Base-by-base conservation (phyloP, 2,113 vertebrate genomes). In the Castor canadensis region DNA sequence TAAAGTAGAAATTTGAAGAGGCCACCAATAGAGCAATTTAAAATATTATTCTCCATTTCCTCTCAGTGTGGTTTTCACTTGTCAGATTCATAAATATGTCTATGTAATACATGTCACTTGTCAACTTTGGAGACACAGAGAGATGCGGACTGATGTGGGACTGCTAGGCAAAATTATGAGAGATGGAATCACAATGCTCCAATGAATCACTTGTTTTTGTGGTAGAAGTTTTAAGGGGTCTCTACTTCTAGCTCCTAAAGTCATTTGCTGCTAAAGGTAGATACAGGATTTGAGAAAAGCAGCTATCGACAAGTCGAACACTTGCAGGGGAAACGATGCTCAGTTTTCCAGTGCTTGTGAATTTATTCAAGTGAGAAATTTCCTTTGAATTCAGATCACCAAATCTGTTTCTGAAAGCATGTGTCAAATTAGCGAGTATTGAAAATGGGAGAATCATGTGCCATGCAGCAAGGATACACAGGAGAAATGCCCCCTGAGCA, bases 141-240 rank as follows among this genome's bases (percentile, higher is more conserved):
- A 19, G 32, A 5, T 13, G 5, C 49, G 67, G 52, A 11, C 71
- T 16, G 72, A 58, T 93, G 66, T 43, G 28, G 69, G 24, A 89
- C 6, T 19, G 19, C 20, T 40, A 8, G 0, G 9, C 43, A 54
- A 71, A 28, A 40, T 9, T 87, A n/a, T 64, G n/a, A 0, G 19
- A n/a, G 76, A 49, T 30, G 47, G 45, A 77, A 73, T 75, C 85
- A 32, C 87, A 43, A 8, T 13, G 38, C 19, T 49, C n/a, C 56
- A 22, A 8, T 1, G 17, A 52, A 40, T 79, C 40, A 80, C 5
- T 77, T n/a, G 45, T 52, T 28, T 32, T 54, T 60, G 54, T 19
- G 97, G 98, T 95, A 98, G 89, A 96, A 97, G 94, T 97, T 98
- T 98, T 98, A 98, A 98, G 97, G 98, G 96, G 96, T 98, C 98